A percentile compares a stretch with the other conserved stretches of the same genome.
These are phyloP conservation scores for Micronycteris hirsuta DNA, from an alignment of 2,113 vertebrate genomes.

Conservation along the genomic window DNA sequence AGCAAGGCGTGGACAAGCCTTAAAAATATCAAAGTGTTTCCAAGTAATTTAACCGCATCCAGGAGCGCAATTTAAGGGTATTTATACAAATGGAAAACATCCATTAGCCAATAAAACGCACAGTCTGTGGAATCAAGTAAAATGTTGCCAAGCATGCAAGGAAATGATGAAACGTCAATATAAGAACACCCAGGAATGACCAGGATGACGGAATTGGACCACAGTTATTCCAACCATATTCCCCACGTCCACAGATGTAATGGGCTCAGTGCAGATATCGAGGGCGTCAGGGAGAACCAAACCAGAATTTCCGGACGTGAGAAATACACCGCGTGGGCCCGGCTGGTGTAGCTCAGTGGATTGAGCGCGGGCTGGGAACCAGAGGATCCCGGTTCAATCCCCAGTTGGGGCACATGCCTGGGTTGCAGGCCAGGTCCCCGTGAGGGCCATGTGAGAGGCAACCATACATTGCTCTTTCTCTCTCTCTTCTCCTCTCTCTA, in stretches of 20 bases:
- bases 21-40: background rate
- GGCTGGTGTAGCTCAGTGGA: too few species aligned
- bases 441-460: too few species aligned
- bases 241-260: background rate
- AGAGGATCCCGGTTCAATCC: too few species aligned
- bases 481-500: too few species aligned
- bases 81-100: background rate
- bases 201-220: background rate
- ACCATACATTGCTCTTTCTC: too few species aligned
- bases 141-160: background rate
- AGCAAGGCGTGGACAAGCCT: background rate
- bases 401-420: too few species aligned
- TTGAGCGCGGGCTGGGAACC: too few species aligned
- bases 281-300: background rate
- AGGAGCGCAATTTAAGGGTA: background rate
- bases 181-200: background rate
- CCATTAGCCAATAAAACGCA: background rate
- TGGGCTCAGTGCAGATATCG: background rate
- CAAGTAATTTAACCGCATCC: background rate
- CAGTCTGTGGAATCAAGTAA: background rate
- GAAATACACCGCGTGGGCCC: background rate
- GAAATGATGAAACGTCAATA: background rate
- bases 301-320: background rate
- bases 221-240: background rate
- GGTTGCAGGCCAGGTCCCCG: too few species aligned